Evolutionary conservation across 2,888 invertebrate genomes (phyloP).

Genomic region (Lycaena phlaeas): DNA sequence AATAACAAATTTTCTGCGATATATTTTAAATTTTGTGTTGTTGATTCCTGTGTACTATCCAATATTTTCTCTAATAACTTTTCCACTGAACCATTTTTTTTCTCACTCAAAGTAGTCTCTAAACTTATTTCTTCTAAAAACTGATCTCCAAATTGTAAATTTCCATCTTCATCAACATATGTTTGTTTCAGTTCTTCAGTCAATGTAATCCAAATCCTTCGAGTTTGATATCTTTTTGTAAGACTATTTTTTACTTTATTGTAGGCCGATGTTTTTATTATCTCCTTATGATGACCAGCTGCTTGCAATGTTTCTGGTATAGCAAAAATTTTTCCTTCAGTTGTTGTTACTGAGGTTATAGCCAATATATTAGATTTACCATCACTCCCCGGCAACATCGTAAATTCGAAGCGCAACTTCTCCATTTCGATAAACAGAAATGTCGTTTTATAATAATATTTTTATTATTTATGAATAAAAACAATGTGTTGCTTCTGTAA

Average conservation of each 20-base stretch:
- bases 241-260: conserved; percentile 18
- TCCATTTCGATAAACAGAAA: conserved; percentile 13
- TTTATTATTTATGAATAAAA: too few species aligned
- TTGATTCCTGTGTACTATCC: conserved; percentile 13
- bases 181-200: conserved; percentile 12
- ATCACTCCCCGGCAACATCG: conserved; percentile 10
- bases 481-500: too few species aligned
- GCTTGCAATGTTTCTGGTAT: conserved; percentile 17
- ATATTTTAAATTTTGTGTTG: conserved; percentile 20
- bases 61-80: conserved; percentile 20
- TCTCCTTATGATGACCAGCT: conserved; percentile 11
- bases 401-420: conserved; percentile 13
- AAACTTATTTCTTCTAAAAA: conserved; percentile 19
- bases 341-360: conserved; percentile 13
- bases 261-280: conserved; percentile 10
- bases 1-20: conserved; percentile 24
- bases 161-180: conserved; percentile 18
- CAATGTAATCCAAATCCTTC: conserved; percentile 17
- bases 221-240: conserved; percentile 16
- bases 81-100: too few species aligned
- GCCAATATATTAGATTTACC: conserved; percentile 12
- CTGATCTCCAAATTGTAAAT: conserved; percentile 16
- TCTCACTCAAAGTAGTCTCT: conserved; percentile 3
- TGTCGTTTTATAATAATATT: conserved; percentile 6
- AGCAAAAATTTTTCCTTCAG: conserved; percentile 8